A percentile compares a stretch with the other conserved stretches of the same genome.
phyloP scores from a whole-genome alignment of 2,113 vertebrate species.

The Triplophysa tibetana region DNA sequence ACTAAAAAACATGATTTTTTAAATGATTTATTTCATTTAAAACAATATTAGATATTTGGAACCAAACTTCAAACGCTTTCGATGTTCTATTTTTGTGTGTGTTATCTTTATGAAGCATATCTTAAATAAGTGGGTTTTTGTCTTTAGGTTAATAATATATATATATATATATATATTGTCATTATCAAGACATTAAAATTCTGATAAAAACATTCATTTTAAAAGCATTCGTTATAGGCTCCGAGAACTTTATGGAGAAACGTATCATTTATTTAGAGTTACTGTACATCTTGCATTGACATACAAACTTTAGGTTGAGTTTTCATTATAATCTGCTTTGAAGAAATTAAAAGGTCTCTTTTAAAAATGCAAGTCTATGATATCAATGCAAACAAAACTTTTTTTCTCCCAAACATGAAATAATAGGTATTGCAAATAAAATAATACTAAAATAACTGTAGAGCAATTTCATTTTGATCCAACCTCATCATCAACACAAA shows the following conservation, averaged over 20 bases:
- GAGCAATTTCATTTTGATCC: conserved; percentile 26
- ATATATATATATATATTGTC: too few relatives aligned
- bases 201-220: too few relatives aligned
- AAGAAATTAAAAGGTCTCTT: background rate
- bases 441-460: conserved; percentile 42
- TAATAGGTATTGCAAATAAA: conserved; percentile 34
- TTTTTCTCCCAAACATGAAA: conserved; percentile 26
- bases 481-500: conserved; percentile 54
- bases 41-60: too few relatives aligned
- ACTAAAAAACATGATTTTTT: too few relatives aligned
- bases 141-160: too few relatives aligned
- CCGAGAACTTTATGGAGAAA: background rate
- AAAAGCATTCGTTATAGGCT: background rate
- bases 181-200: background rate
- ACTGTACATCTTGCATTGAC: background rate
- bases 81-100: too few relatives aligned
- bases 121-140: too few relatives aligned
- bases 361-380: conserved; percentile 47
- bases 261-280: conserved; percentile 27
- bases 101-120: too few relatives aligned
- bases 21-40: too few relatives aligned
- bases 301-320: background rate
- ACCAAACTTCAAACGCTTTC: too few relatives aligned
- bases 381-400: background rate
- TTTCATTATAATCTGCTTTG: background rate